Evolutionary conservation across 2,888 invertebrate genomes (phyloP).

Genomic region (Rhyacophila evoluta): DNA sequence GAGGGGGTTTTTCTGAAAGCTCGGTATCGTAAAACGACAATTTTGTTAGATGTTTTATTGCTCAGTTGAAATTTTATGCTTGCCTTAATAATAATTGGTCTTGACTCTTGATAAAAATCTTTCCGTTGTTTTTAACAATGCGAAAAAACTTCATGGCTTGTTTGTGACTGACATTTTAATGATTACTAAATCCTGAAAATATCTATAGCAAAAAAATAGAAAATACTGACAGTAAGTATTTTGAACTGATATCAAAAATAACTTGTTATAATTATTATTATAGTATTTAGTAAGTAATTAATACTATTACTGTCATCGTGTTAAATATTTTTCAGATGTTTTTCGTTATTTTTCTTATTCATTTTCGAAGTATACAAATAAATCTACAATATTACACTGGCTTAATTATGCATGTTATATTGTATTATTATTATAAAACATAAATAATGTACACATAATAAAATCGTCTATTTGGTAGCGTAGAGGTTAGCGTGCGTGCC

Average conservation of each 20-base stretch:
- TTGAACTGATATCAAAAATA: background rate
- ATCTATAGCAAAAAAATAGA: background rate
- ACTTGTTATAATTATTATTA: no score
- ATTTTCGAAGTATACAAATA: no score
- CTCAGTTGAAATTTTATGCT: constrained; percentile 18
- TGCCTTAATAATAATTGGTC: constrained; percentile 14
- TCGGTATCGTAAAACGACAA: background rate
- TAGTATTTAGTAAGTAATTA: no score
- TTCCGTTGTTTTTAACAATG: background rate
- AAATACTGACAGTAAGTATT: background rate
- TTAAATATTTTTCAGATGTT: no score
- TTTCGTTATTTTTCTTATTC: no score
- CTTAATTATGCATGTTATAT: no score
- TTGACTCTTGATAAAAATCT: background rate
- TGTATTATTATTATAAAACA: no score
- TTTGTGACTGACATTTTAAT: background rate
- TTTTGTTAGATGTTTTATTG: constrained; percentile 12
- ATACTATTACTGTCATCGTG: no score
- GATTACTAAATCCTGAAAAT: background rate
- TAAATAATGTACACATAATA: no score
- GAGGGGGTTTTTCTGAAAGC: background rate
- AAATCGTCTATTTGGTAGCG: no score
- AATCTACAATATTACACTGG: no score
- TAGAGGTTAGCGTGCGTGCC: no score
- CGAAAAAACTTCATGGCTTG: background rate